A percentile compares a stretch with the other conserved stretches of the same genome.
Conservation (phyloP, 2,113 vertebrate species). For the Cottus gobio region DNA sequence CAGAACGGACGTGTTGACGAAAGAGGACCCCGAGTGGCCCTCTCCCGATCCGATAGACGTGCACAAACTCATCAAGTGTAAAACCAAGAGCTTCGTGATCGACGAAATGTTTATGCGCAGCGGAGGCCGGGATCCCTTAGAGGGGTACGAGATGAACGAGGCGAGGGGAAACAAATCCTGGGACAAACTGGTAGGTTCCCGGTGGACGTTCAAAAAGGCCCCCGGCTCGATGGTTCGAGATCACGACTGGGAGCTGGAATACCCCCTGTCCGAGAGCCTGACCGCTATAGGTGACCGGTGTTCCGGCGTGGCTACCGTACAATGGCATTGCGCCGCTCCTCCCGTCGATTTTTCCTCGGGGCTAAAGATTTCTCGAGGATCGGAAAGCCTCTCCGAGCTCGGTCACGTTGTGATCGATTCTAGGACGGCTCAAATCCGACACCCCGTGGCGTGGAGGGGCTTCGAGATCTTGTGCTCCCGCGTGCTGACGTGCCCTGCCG, state of each 20-base stretch:
- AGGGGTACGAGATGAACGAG: background rate
- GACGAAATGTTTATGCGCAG: slow-evolving; percentile 9
- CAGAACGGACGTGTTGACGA: background rate
- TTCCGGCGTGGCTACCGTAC: background rate
- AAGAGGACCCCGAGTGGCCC: slow-evolving; percentile 14
- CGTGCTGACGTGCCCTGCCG: background rate
- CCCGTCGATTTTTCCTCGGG: background rate
- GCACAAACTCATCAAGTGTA: background rate
- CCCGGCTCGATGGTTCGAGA: background rate
- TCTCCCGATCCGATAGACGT: background rate
- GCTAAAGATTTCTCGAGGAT: background rate
- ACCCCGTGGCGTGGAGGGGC: background rate
- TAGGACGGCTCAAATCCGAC: too few relatives aligned
- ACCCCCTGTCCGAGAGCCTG: background rate
- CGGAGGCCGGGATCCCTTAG: background rate
- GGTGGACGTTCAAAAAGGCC: background rate
- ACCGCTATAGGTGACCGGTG: accelerated
- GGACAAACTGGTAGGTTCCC: background rate
- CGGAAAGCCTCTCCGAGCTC: accelerated
- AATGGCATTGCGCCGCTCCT: background rate
- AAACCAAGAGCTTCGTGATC: background rate
- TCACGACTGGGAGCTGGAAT: background rate
- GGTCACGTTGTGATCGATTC: background rate
- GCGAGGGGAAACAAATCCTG: background rate
- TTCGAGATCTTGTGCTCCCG: background rate